Conservation (phyloP, 2,113 vertebrate genomes). For the Uria aalge region DNA sequence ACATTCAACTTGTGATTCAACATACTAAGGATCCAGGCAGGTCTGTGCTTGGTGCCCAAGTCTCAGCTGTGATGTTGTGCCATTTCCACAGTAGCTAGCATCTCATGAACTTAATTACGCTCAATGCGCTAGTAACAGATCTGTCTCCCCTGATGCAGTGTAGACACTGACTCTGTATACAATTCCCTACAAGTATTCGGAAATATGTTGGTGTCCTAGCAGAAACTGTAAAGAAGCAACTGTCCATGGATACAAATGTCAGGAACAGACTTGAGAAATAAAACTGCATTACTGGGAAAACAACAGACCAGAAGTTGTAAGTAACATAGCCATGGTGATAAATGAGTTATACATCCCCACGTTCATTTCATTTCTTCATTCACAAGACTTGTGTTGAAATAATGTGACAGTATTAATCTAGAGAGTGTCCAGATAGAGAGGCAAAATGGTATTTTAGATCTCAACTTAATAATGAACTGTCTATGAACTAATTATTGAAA, state of each 20-base stretch:
- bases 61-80: not conserved
- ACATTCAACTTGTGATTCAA: not conserved
- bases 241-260: not conserved
- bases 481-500: not conserved
- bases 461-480: not conserved
- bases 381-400: not conserved
- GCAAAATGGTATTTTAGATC: not conserved
- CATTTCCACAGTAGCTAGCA: not conserved
- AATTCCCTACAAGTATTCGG: not conserved
- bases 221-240: not conserved
- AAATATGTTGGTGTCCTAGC: not conserved
- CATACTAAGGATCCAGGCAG: not conserved
- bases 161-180: not conserved
- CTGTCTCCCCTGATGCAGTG: not conserved
- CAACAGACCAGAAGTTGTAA: not conserved
- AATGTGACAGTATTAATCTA: not conserved
- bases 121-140: too few relatives aligned
- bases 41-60: not conserved
- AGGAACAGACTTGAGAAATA: not conserved
- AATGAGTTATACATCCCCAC: not conserved
- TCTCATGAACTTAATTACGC: not conserved
- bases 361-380: not conserved
- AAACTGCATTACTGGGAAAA: not conserved
- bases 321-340: not conserved
- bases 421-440: not conserved